Conservation (phyloP, 2,113 vertebrate species). For the Cyanocitta stelleri region DNA sequence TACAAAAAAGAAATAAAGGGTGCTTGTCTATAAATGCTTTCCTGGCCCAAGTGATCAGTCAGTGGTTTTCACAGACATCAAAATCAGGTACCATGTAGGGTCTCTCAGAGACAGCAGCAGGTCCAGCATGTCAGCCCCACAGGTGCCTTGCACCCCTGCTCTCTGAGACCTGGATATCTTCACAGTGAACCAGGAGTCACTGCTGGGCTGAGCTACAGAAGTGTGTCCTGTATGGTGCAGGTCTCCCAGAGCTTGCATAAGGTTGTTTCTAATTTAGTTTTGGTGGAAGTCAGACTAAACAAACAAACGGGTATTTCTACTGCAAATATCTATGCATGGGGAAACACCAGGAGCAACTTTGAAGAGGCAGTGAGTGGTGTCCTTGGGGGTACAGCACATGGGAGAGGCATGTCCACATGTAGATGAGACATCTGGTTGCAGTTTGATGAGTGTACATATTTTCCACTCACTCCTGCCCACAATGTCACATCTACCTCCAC, state of each 20-base stretch:
- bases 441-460: not conserved
- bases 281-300: not conserved
- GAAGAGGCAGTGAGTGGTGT: not conserved
- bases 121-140: not conserved
- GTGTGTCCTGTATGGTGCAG: rapidly evolving
- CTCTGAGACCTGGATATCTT: not conserved
- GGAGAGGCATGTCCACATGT: not conserved
- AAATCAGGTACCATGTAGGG: rapidly evolving
- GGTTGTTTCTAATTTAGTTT: not conserved
- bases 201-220: not conserved
- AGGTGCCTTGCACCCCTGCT: not conserved
- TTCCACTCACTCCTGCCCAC: not conserved
- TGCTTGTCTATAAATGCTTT: not conserved
- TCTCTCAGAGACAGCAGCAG: not conserved
- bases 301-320: not conserved
- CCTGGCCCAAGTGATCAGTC: not conserved
- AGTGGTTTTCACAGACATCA: not conserved
- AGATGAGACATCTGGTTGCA: constrained; percentile 15
- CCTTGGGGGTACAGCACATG: not conserved
- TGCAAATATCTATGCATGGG: not conserved
- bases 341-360: not conserved
- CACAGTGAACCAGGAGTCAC: not conserved
- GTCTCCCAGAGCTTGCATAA: not conserved
- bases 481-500: not conserved
- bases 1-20: not conserved